Percentiles rank a stretch among this genome's conserved stretches.
These are phyloP conservation scores for Leptosomus discolor DNA, from an alignment of 2,113 vertebrate genomes.

Conservation along the genomic window DNA sequence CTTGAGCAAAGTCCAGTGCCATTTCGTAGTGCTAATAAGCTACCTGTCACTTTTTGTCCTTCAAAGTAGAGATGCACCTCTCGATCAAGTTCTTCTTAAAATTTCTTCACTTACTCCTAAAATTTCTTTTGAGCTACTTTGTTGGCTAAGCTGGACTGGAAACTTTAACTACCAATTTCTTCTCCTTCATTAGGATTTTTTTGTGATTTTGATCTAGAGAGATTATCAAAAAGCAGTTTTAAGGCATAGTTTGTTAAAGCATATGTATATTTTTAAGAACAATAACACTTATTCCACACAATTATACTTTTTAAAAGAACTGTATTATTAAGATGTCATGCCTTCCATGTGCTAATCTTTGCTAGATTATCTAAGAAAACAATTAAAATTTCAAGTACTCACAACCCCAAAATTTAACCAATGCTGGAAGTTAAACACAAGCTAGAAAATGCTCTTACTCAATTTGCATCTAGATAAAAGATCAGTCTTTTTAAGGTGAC, in stretches of 20 bases:
- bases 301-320: background rate
- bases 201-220: background rate
- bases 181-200: background rate
- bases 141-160: background rate
- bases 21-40: background rate
- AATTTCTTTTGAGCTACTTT: background rate
- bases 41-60: background rate
- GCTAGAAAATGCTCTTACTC: background rate
- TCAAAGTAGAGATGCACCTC: background rate
- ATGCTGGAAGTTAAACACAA: background rate
- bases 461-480: background rate
- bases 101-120: background rate
- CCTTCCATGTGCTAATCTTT: background rate
- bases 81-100: background rate
- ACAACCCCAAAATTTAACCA: background rate
- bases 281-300: background rate
- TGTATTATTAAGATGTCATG: background rate
- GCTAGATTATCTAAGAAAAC: background rate
- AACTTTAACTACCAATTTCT: background rate
- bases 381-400: background rate
- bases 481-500: background rate
- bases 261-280: background rate
- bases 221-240: background rate
- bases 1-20: background rate
- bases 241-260: background rate